Evolutionary conservation across 1,140 invertebrate species (phyloP), one percentile per base, ranked within the genome.

Genomic region (Hesperophylax magnus): DNA sequence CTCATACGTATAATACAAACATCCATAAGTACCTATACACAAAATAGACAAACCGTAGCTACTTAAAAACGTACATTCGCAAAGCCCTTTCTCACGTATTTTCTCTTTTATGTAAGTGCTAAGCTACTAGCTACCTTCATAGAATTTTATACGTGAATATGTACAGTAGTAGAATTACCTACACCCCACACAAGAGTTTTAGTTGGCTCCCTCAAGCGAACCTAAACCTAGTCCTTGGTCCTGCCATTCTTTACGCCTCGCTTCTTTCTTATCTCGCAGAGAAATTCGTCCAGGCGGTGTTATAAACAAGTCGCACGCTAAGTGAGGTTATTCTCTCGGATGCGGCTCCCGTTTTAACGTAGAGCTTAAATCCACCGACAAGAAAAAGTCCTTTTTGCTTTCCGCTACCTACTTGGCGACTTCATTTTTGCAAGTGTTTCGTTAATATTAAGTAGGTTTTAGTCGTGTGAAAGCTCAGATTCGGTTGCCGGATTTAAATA

Each of bases 201-300:
- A 67, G 58, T 31, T 27, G 63, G 63, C 24, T 61, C 63, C 31
- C 63, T 27, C 63, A 34, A 27, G 31, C 11, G 63, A 15, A 67
- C 31, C 24, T 27, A 67, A 67, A 67, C 63, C 63, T 67, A 47
- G 39, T 14, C 39, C 63, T 47, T 67, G 24, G 63, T 67, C 63
- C 63, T 67, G 11, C 31, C 63, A 27, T 52, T 52, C 31, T 71
- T 82, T 82, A 67, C 71, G 77, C 60, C 77, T 63, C 22, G 67
- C 79, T 77, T 77, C 78, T 81, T 82, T 81, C 82, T 83, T 81
- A 83, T 82, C 82, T 83, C 56, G n/a, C 31, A 27, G 74, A 69
- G 34, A 83, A 83, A 83, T 83, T 81, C 77, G 76, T 83, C 82
- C 82, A 65, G 78, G 79, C 75, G 82, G 82, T 80, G 79, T 81